phyloP scores from a whole-genome alignment of 2,113 vertebrate species.

The Nothobranchius kuhntae region DNA sequence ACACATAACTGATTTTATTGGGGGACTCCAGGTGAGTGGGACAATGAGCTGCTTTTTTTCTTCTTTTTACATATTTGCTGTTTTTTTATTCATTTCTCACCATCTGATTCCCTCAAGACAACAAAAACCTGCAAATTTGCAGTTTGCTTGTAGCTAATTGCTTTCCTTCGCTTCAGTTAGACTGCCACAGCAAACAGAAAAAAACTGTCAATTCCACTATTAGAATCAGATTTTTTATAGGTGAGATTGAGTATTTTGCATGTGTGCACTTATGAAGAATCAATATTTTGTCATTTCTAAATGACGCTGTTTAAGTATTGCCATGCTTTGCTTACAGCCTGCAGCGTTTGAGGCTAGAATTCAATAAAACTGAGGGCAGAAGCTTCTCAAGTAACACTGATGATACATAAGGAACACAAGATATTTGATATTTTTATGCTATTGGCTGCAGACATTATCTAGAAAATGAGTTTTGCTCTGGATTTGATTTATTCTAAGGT shows the following conservation, averaged over 20 bases:
- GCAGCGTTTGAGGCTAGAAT: not conserved
- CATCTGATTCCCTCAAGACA: slow-evolving; percentile 22
- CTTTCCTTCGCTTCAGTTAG: slow-evolving; percentile 4
- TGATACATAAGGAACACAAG: not conserved
- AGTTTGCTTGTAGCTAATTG: slow-evolving; percentile 1
- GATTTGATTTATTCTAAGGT: not conserved
- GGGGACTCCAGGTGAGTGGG: slow-evolving; percentile 70
- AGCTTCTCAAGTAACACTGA: not conserved
- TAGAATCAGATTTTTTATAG: not conserved
- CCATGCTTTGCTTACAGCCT: not conserved
- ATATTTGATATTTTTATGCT: not conserved
- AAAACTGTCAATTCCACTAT: not conserved
- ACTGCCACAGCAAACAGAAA: slow-evolving; percentile 11
- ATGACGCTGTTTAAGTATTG: not conserved
- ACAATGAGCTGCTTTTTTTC: slow-evolving; percentile 48
- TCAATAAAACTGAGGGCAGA: not conserved
- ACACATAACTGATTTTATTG: slow-evolving; percentile 62
- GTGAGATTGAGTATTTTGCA: slow-evolving; percentile 1
- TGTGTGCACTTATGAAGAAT: slow-evolving; percentile 1
- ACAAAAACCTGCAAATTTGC: not conserved
- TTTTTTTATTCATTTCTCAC: slow-evolving; percentile 26
- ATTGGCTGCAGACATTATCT: not conserved
- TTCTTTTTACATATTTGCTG: slow-evolving; percentile 37
- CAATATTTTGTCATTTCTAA: not conserved
- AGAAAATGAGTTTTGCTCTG: not conserved